A percentile compares a stretch with the other conserved stretches of the same genome.
Conservation (phyloP, 2,113 vertebrate genomes). For the Aplodontia rufa region DNA sequence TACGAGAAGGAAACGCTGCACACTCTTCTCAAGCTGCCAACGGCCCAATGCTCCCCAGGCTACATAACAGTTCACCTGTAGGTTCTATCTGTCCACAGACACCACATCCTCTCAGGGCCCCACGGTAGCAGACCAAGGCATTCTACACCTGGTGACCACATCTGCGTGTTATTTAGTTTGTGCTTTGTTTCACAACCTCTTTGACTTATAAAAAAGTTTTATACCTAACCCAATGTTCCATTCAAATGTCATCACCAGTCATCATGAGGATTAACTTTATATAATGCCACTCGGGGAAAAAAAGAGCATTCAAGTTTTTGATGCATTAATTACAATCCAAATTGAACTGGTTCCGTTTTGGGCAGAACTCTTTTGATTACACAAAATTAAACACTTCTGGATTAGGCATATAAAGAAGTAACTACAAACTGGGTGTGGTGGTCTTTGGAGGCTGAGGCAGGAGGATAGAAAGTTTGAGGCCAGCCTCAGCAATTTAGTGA, state of each 20-base stretch:
- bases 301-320: not conserved
- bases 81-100: slow-evolving; percentile 90
- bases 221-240: slow-evolving; percentile 80
- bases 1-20: slow-evolving; percentile 45
- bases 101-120: slow-evolving; percentile 89
- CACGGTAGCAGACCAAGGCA: slow-evolving; percentile 83
- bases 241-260: slow-evolving; percentile 6
- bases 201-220: slow-evolving; percentile 76
- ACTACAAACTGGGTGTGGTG: too few relatives aligned
- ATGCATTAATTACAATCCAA: not conserved
- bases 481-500: too few relatives aligned
- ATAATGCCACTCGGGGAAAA: not conserved
- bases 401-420: not conserved
- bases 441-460: too few relatives aligned
- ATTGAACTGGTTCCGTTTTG: not conserved
- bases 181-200: slow-evolving; percentile 86
- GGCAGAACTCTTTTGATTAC: not conserved
- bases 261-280: not conserved
- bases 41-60: slow-evolving; percentile 86
- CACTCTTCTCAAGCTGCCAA: slow-evolving; percentile 81
- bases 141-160: slow-evolving; percentile 90
- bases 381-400: not conserved
- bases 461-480: too few relatives aligned
- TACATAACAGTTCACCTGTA: too few relatives aligned
- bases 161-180: slow-evolving; percentile 91